A percentile compares a stretch with the other conserved stretches of the same genome.
Evolutionary conservation across 2,888 invertebrate genomes (phyloP).

Genomic region (Noctua fimbriata): DNA sequence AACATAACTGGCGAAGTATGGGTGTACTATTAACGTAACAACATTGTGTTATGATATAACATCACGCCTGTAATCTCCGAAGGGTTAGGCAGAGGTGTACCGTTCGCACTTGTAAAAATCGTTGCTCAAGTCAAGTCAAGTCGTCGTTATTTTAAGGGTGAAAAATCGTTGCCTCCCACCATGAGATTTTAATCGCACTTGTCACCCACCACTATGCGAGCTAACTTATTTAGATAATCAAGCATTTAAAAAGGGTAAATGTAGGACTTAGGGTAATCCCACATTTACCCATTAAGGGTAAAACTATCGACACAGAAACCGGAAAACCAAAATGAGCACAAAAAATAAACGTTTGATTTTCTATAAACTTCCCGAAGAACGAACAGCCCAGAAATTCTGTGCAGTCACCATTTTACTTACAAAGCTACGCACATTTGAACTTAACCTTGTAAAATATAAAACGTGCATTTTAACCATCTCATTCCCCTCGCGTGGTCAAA

Average conservation of each 20-base stretch:
- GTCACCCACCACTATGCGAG: background rate
- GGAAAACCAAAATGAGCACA: background rate
- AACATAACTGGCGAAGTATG: too few relatives aligned
- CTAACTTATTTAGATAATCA: background rate
- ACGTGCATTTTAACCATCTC: background rate
- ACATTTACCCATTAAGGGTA: too few relatives aligned
- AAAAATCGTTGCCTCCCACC: too few relatives aligned
- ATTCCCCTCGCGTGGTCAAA: slow-evolving; percentile 9
- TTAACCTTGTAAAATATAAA: slow-evolving; percentile 47
- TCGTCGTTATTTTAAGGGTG: too few relatives aligned
- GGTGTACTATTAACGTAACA: too few relatives aligned
- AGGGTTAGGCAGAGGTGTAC: too few relatives aligned
- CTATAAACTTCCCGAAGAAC: background rate
- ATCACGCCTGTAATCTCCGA: too few relatives aligned
- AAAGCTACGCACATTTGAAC: background rate
- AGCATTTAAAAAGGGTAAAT: too few relatives aligned
- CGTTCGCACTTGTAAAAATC: too few relatives aligned
- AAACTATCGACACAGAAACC: background rate
- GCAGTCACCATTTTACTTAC: background rate
- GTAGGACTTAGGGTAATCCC: too few relatives aligned
- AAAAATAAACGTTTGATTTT: background rate
- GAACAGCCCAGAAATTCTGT: background rate
- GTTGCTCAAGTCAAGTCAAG: too few relatives aligned
- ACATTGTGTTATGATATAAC: too few relatives aligned
- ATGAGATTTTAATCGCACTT: background rate